phyloP scores from a whole-genome alignment of 2,888 invertebrate species.

The Drosophila neonasuta region DNA sequence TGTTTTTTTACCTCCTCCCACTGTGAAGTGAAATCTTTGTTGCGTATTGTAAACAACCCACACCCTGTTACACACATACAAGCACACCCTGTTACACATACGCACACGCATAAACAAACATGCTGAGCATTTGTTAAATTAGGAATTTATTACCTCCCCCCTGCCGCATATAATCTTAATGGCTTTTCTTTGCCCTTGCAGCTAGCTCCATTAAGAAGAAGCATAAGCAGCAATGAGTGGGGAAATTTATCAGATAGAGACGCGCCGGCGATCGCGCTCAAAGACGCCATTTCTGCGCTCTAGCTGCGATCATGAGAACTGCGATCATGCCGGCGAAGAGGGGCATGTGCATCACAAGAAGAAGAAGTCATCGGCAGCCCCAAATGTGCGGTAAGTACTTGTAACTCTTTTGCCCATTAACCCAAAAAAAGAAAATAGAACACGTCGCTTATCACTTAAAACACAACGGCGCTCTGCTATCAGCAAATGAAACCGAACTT shows the following conservation, averaged over 20 bases:
- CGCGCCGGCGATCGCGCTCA: constrained; percentile 88
- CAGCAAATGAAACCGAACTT: constrained; percentile 5
- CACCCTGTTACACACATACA: constrained; percentile 37
- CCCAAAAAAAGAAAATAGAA: constrained; percentile 8
- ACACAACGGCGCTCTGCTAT: constrained; percentile 2
- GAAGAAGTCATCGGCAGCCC: constrained; percentile 71
- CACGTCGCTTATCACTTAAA: constrained; percentile 11
- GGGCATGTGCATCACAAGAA: constrained; percentile 83
- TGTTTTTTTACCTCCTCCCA: not conserved
- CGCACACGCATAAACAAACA: constrained; percentile 10
- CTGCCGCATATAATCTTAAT: constrained; percentile 9
- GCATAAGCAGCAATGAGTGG: constrained; percentile 69
- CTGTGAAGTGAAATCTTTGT: constrained; percentile 22
- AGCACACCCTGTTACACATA: constrained; percentile 12
- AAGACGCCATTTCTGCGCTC: constrained; percentile 87
- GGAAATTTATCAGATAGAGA: constrained; percentile 82
- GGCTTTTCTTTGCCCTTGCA: constrained; percentile 34
- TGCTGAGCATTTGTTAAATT: constrained; percentile 25
- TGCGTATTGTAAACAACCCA: constrained; percentile 64
- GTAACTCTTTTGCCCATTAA: constrained; percentile 9
- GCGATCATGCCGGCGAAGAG: constrained; percentile 84
- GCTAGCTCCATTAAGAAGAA: constrained; percentile 28
- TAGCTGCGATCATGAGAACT: constrained; percentile 84
- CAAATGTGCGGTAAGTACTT: constrained; percentile 79
- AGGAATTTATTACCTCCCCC: constrained; percentile 5